Evolutionary conservation across 2,888 invertebrate species (phyloP).

Genomic region (Temnothorax unifasciatus): DNA sequence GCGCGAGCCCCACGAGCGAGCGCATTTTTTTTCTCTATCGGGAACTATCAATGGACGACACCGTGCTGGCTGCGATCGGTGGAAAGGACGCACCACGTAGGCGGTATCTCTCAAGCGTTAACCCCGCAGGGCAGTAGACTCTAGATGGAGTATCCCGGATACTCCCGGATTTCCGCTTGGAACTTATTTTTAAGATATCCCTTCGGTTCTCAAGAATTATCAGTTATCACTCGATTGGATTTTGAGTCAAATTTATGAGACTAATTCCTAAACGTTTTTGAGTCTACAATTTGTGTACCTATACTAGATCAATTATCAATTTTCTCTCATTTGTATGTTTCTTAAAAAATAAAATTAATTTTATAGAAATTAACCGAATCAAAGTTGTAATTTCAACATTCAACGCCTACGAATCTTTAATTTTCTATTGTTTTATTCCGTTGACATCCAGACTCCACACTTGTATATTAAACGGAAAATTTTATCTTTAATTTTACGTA

Average conservation of each 20-base stretch:
- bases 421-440: background rate
- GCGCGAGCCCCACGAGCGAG: slow-evolving; percentile 40
- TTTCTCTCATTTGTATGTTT: background rate
- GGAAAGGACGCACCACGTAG: slow-evolving; percentile 14
- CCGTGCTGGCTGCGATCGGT: slow-evolving; percentile 44
- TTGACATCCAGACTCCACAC: background rate
- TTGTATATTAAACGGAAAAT: background rate
- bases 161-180: background rate
- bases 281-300: background rate
- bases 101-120: slow-evolving; percentile 29
- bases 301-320: background rate
- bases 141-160: background rate
- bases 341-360: background rate
- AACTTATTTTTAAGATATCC: background rate
- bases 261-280: background rate
- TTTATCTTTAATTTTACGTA: background rate
- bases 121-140: background rate
- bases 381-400: background rate
- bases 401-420: background rate
- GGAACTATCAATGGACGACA: slow-evolving; percentile 63
- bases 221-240: background rate
- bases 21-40: slow-evolving; percentile 46
- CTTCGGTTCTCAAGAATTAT: background rate
- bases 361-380: background rate
- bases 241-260: background rate